Conservation (phyloP, 2,888 invertebrate species). For the Melanchra persicariae region DNA sequence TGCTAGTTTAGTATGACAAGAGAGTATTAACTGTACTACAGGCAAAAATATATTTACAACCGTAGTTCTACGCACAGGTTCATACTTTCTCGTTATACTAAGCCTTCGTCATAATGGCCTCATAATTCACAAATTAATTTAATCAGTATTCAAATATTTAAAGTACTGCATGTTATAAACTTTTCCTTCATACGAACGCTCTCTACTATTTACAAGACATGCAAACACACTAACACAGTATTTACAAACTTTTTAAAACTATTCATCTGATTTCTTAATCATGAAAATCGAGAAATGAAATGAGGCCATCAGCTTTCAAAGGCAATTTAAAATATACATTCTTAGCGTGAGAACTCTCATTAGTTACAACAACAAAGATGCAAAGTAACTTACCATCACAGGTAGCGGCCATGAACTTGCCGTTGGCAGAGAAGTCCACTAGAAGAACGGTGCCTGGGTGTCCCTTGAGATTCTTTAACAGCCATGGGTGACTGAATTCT, state of each 20-base stretch:
- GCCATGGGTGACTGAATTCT: slow-evolving; percentile 94
- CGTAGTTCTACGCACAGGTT: slow-evolving; percentile 37
- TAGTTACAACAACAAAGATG: slow-evolving; percentile 39
- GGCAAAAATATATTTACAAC: slow-evolving; percentile 18
- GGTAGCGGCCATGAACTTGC: slow-evolving; percentile 96
- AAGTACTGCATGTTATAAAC: slow-evolving; percentile 39
- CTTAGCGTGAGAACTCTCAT: slow-evolving; percentile 40
- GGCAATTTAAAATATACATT: slow-evolving; percentile 45
- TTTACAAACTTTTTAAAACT: slow-evolving; percentile 34
- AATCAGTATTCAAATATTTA: slow-evolving; percentile 56
- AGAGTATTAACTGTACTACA: slow-evolving; percentile 38
- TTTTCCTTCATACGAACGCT: slow-evolving; percentile 19
- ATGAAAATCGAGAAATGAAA: slow-evolving; percentile 41
- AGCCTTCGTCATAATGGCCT: slow-evolving; percentile 55
- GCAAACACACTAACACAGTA: slow-evolving; percentile 45
- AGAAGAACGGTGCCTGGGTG: slow-evolving; percentile 94
- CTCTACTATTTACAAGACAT: slow-evolving; percentile 48
- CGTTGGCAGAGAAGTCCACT: slow-evolving; percentile 96
- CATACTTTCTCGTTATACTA: slow-evolving; percentile 55
- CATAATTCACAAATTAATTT: slow-evolving; percentile 53
- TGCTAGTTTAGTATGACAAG: slow-evolving; percentile 42
- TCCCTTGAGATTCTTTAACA: slow-evolving; percentile 95
- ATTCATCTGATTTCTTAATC: slow-evolving; percentile 23
- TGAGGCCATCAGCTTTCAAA: slow-evolving; percentile 44
- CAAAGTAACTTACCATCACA: slow-evolving; percentile 93